Percentiles rank a stretch among this genome's conserved stretches.
These are phyloP conservation scores for Apolygus lucorum DNA, from an alignment of 1,140 invertebrate species.

Conservation along the genomic window DNA sequence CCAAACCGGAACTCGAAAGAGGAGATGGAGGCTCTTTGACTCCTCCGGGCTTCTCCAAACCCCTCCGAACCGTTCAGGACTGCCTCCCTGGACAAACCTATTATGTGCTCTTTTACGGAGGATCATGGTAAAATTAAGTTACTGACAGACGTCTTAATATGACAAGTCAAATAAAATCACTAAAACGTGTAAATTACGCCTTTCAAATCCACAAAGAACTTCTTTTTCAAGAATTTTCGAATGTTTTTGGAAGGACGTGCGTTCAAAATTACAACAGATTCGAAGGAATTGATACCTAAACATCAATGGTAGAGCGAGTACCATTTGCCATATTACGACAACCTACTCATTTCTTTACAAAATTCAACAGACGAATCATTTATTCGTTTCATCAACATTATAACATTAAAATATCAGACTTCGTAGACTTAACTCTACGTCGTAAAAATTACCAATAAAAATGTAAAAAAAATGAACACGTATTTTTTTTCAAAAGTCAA, in stretches of 20 bases:
- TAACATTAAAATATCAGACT: background rate
- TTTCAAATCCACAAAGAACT: too few species aligned
- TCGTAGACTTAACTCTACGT: background rate
- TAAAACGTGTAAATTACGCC: too few species aligned
- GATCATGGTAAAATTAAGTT: too few species aligned
- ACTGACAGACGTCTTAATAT: too few species aligned
- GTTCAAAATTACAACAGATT: background rate
- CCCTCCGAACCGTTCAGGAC: too few species aligned
- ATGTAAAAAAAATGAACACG: background rate
- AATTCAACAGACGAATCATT: background rate
- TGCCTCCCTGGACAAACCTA: too few species aligned
- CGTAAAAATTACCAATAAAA: background rate
- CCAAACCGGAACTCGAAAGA: too few species aligned
- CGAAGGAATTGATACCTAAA: background rate
- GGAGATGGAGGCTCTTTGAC: too few species aligned
- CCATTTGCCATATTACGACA: background rate
- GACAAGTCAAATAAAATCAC: too few species aligned
- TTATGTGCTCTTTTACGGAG: too few species aligned
- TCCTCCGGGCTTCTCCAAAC: too few species aligned
- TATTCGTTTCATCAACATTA: background rate
- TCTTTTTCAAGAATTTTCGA: too few species aligned
- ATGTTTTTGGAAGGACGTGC: background rate
- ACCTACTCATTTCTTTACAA: background rate
- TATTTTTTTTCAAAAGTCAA: background rate
- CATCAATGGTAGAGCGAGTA: background rate